phyloP scores from a whole-genome alignment of 1,140 invertebrate genomes.

The Rhopalosiphum maidis region DNA sequence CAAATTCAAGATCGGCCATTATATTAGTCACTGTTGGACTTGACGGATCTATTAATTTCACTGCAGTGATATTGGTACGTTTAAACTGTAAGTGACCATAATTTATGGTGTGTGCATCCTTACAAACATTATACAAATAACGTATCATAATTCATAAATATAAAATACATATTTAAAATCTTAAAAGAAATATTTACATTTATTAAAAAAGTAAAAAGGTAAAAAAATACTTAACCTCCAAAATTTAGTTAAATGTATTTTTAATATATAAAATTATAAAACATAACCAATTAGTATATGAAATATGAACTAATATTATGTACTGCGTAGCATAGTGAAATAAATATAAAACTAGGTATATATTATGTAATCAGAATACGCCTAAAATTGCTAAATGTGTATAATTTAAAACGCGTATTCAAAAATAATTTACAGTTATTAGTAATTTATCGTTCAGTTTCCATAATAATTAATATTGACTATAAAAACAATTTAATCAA shows the following conservation, averaged over 20 bases:
- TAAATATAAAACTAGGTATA: neutral
- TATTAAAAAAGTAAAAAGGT: neutral
- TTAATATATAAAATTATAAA: neutral
- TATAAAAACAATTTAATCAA: too few species aligned
- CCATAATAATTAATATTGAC: too few species aligned
- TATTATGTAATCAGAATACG: neutral
- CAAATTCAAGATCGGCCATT: conserved; percentile 39
- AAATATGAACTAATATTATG: neutral
- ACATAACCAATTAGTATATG: neutral
- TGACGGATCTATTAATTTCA: conserved; percentile 74
- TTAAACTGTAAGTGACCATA: conserved; percentile 81
- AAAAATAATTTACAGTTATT: neutral
- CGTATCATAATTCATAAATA: neutral
- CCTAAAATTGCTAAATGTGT: neutral
- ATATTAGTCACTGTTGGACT: conserved; percentile 62
- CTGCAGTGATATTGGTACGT: conserved; percentile 82
- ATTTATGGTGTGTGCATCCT: conserved; percentile 82
- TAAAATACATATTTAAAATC: neutral
- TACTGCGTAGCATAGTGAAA: neutral
- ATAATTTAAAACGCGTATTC: neutral
- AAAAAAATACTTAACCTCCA: neutral
- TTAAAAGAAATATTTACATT: conserved; percentile 57
- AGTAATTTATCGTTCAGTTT: neutral
- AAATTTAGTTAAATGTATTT: neutral
- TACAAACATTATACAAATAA: neutral